Percentiles rank a stretch among this genome's conserved stretches.
These are phyloP conservation scores for Mayetiola destructor DNA, from an alignment of 2,888 invertebrate genomes.

Conservation along the genomic window DNA sequence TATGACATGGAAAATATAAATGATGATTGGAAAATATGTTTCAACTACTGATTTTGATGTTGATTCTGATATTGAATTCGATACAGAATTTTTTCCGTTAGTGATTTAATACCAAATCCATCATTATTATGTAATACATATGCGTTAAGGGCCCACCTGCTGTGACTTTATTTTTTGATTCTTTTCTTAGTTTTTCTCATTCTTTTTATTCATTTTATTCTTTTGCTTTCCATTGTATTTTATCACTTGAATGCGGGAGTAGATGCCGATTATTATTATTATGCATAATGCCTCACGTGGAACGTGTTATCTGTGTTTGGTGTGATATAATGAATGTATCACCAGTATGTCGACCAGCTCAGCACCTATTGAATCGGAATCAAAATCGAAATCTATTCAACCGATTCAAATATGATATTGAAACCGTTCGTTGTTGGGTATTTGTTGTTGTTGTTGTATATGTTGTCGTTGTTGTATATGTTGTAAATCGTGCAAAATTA, in stretches of 20 bases:
- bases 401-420: too few relatives aligned
- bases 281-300: not conserved
- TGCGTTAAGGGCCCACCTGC: constrained; percentile 9
- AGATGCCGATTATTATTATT: too few relatives aligned
- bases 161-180: not conserved
- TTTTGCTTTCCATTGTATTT: not conserved
- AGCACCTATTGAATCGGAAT: not conserved
- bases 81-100: too few relatives aligned
- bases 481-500: not conserved
- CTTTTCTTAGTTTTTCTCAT: not conserved
- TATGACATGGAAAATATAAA: too few relatives aligned
- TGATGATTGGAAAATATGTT: too few relatives aligned
- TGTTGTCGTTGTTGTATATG: not conserved
- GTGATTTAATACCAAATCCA: constrained; percentile 7
- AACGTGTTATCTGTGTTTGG: too few relatives aligned
- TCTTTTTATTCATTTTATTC: not conserved
- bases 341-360: not conserved
- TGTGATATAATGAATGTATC: not conserved
- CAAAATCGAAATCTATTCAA: not conserved
- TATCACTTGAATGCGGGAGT: not conserved
- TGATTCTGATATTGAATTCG: too few relatives aligned
- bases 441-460: too few relatives aligned
- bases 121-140: constrained; percentile 4
- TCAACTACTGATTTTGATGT: too few relatives aligned
- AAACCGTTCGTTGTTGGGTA: too few relatives aligned